These are phyloP conservation scores for Balaeniceps rex DNA, from an alignment of 2,113 vertebrate genomes.

Conservation along the genomic window DNA sequence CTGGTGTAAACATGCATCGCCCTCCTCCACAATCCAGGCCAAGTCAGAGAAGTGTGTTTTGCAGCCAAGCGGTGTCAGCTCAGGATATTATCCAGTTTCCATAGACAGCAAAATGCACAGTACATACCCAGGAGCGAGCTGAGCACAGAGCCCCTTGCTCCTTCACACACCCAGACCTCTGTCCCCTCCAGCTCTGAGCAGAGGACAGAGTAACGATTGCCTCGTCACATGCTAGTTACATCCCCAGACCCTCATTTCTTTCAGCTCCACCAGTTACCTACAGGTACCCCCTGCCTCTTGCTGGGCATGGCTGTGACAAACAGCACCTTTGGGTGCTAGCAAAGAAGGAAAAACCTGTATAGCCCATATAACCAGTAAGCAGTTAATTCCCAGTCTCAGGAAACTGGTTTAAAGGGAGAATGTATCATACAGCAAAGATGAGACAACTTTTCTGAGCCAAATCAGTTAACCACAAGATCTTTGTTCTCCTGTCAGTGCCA, in stretches of 20 bases:
- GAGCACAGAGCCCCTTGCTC: not conserved
- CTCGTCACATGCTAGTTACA: no score
- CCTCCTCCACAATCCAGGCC: not conserved
- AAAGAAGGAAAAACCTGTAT: not conserved
- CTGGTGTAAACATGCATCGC: not conserved
- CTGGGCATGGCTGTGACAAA: not conserved
- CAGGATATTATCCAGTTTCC: not conserved
- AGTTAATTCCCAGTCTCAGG: not conserved
- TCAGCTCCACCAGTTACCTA: not conserved
- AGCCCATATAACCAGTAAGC: not conserved
- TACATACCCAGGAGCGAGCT: not conserved
- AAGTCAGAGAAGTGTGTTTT: not conserved
- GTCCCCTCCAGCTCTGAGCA: not conserved
- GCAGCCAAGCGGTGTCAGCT: not conserved
- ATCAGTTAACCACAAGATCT: not conserved
- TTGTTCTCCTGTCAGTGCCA: not conserved
- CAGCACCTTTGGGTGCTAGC: not conserved
- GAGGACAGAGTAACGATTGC: rapidly evolving
- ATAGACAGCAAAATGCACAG: not conserved
- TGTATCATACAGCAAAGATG: not conserved
- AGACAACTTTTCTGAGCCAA: not conserved
- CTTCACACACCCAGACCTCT: not conserved
- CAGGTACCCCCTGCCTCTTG: not conserved
- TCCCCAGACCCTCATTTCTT: not conserved
- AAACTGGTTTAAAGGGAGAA: not conserved